A percentile compares a stretch with the other conserved stretches of the same genome.
These are phyloP conservation scores for Coregonus ussuriensis DNA, from an alignment of 2,797 vertebrate genomes.

Conservation along the genomic window DNA sequence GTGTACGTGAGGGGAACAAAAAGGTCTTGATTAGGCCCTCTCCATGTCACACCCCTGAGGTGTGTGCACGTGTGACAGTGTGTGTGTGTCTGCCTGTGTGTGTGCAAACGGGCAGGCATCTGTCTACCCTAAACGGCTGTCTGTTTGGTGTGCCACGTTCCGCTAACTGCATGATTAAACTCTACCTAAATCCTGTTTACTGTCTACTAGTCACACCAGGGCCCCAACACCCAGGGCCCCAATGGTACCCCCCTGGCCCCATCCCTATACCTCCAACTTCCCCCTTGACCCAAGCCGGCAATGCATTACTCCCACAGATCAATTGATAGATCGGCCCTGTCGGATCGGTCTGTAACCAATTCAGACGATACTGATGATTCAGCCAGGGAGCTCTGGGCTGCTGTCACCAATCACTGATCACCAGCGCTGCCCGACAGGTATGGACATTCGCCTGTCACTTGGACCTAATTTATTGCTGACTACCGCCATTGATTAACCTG, in stretches of 20 bases:
- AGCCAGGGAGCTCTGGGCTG: constrained; percentile 69
- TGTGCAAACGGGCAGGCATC: constrained; percentile 61
- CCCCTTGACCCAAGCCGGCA: constrained; percentile 65
- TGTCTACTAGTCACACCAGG: constrained; percentile 25
- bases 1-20: background rate
- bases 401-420: constrained; percentile 78
- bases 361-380: constrained; percentile 76
- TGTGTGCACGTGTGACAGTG: too few relatives aligned
- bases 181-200: constrained; percentile 71
- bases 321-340: constrained; percentile 74
- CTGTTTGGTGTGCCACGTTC: constrained; percentile 66
- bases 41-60: constrained; percentile 22
- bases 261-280: constrained; percentile 13
- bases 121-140: constrained; percentile 70
- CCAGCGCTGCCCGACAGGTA: constrained; percentile 71
- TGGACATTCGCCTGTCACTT: constrained; percentile 76
- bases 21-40: background rate
- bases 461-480: constrained; percentile 77
- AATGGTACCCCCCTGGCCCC: constrained; percentile 9
- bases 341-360: constrained; percentile 68
- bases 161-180: constrained; percentile 71
- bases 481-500: constrained; percentile 81
- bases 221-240: background rate
- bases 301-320: constrained; percentile 67
- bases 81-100: background rate